A percentile compares a stretch with the other conserved stretches of the same genome.
These are phyloP conservation scores for Hyposoter didymator DNA, from an alignment of 2,888 invertebrate genomes.

Conservation along the genomic window DNA sequence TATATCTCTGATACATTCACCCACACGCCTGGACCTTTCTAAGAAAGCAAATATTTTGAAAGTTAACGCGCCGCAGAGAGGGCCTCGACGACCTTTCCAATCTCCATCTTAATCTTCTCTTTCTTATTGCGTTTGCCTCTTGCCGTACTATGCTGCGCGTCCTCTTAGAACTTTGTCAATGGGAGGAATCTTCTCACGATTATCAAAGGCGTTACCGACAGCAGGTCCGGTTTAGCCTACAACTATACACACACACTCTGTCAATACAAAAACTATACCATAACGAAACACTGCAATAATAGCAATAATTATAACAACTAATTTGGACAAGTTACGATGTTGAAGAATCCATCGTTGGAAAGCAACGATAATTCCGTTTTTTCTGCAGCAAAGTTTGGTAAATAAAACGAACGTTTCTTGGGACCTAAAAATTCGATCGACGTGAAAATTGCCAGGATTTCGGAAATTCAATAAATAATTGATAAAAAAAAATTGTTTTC, in stretches of 20 bases:
- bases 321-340: too few relatives aligned
- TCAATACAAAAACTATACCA: constrained; percentile 6
- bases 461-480: too few relatives aligned
- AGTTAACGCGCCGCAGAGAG: constrained; percentile 38
- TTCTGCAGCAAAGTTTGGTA: too few relatives aligned
- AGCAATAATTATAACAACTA: neutral
- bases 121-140: constrained; percentile 21
- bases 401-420: too few relatives aligned
- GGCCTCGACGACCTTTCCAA: constrained; percentile 57
- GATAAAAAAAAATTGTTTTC: too few relatives aligned
- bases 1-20: neutral
- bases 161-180: constrained; percentile 56
- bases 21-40: constrained; percentile 40
- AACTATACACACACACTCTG: neutral
- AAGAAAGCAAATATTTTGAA: constrained; percentile 65
- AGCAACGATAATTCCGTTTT: too few relatives aligned
- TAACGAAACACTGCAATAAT: constrained; percentile 27
- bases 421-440: too few relatives aligned
- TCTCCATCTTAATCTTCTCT: constrained; percentile 53
- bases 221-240: constrained; percentile 9
- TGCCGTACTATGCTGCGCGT: neutral
- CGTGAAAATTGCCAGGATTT: too few relatives aligned
- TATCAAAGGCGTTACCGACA: constrained; percentile 59
- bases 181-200: constrained; percentile 68
- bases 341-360: too few relatives aligned